A percentile compares a stretch with the other conserved stretches of the same genome.
Evolutionary conservation across 2,113 vertebrate species (phyloP).

Genomic region (Trematomus loennbergii): DNA sequence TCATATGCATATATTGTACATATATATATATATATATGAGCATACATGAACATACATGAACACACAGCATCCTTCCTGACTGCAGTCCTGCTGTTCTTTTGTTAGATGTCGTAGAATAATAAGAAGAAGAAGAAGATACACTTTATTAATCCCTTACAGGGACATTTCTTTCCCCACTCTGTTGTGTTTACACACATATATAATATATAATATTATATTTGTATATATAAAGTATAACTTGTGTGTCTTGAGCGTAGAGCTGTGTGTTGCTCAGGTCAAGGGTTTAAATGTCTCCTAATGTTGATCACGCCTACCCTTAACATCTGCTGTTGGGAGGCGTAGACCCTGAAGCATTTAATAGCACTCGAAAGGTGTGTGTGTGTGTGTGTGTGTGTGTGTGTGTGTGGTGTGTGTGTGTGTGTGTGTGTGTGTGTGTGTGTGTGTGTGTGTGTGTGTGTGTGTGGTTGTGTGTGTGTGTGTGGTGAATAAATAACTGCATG

Average conservation of each 20-base stretch:
- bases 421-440: neutral
- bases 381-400: constrained; percentile 7
- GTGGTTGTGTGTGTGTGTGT: constrained; percentile 12
- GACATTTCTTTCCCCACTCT: too few relatives aligned
- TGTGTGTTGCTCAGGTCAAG: constrained; percentile 37
- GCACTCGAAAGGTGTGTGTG: constrained; percentile 34
- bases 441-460: constrained; percentile 7
- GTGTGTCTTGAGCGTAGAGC: neutral
- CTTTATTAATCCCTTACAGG: too few relatives aligned
- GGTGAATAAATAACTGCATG: too few relatives aligned
- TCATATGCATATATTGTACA: constrained; percentile 43
- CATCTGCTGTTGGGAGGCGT: constrained; percentile 39
- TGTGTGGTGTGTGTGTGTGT: constrained; percentile 10
- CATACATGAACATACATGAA: constrained; percentile 12
- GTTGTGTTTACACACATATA: too few relatives aligned
- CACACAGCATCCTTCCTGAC: neutral
- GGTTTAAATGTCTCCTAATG: constrained; percentile 49
- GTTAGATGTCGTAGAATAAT: constrained; percentile 23
- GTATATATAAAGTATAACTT: constrained; percentile 3
- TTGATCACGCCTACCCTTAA: constrained; percentile 33
- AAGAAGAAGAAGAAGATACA: too few relatives aligned
- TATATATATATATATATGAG: constrained; percentile 20
- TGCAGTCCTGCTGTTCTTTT: neutral
- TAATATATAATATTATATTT: too few relatives aligned
- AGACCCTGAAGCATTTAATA: constrained; percentile 40